These are phyloP conservation scores for Microplitis demolitor DNA, from an alignment of 1,140 invertebrate species.

Conservation along the genomic window DNA sequence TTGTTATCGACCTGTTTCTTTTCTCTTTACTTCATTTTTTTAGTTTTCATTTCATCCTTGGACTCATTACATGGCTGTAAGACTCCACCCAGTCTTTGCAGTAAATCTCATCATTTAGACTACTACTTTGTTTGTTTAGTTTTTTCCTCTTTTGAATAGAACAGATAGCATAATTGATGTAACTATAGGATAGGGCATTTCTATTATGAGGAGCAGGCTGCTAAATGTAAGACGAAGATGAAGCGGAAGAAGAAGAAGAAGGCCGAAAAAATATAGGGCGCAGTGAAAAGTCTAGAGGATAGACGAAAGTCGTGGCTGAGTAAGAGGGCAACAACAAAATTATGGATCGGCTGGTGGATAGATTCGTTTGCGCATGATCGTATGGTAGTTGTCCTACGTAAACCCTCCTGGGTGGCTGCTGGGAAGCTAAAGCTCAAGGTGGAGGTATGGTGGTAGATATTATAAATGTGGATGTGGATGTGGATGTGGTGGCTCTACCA, in stretches of 20 bases:
- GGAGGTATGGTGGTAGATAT: not conserved
- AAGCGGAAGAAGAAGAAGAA: not conserved
- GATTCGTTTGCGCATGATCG: slow-evolving; percentile 41
- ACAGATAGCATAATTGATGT: too few relatives aligned
- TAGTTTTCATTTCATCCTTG: too few relatives aligned
- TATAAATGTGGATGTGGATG: too few relatives aligned
- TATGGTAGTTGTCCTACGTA: slow-evolving; percentile 33
- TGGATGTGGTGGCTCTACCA: too few relatives aligned
- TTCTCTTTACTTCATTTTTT: too few relatives aligned
- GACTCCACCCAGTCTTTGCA: not conserved
- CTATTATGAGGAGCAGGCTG: too few relatives aligned
- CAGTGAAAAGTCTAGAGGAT: slow-evolving; percentile 4
- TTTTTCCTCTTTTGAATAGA: too few relatives aligned
- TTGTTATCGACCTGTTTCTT: too few relatives aligned
- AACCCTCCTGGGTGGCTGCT: slow-evolving; percentile 12
- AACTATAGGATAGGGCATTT: too few relatives aligned
- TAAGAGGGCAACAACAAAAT: slow-evolving; percentile 41
- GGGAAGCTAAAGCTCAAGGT: not conserved
- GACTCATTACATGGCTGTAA: too few relatives aligned
- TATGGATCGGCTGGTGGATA: slow-evolving; percentile 43
- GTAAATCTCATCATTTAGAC: not conserved
- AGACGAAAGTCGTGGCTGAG: slow-evolving; percentile 27
- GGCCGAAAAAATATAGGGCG: not conserved
- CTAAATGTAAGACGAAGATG: not conserved
- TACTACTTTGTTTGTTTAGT: not conserved